phyloP scores from a whole-genome alignment of 2,888 invertebrate genomes.

The Autographa pulchrina region DNA sequence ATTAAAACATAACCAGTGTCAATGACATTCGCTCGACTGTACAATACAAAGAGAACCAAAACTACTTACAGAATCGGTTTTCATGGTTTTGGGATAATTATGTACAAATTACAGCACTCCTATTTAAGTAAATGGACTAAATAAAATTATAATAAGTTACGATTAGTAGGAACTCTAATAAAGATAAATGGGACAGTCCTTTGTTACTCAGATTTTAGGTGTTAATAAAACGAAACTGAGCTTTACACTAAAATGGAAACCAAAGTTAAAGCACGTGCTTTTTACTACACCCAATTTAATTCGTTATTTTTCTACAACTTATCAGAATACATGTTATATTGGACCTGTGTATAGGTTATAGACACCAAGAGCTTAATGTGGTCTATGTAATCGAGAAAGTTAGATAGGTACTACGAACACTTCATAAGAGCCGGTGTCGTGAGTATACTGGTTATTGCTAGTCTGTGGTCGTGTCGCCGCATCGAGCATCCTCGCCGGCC shows the following conservation, averaged over 20 bases:
- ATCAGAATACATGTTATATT: neutral
- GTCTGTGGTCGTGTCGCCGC: slow-evolving; percentile 54
- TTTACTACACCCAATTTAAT: neutral
- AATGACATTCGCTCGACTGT: neutral
- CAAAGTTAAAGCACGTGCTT: slow-evolving; percentile 2
- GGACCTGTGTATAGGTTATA: neutral
- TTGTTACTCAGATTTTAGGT: neutral
- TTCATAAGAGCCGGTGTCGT: slow-evolving; percentile 18
- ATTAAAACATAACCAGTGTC: neutral
- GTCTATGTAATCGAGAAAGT: slow-evolving; percentile 24
- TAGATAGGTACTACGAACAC: neutral
- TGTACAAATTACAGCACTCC: too few relatives aligned
- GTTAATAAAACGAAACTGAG: neutral
- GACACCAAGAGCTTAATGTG: neutral
- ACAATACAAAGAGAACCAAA: neutral
- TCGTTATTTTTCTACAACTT: neutral
- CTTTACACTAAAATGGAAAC: neutral
- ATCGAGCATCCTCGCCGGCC: slow-evolving; percentile 45
- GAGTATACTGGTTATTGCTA: slow-evolving; percentile 49
- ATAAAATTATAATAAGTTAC: neutral
- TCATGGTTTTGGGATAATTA: neutral
- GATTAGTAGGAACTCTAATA: neutral
- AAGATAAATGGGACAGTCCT: neutral
- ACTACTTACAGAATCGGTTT: neutral
- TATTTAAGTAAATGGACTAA: neutral